Evolutionary conservation across 2,888 invertebrate genomes (phyloP), one percentile per base, ranked within the genome.

Genomic region (Tipula vernalis): DNA sequence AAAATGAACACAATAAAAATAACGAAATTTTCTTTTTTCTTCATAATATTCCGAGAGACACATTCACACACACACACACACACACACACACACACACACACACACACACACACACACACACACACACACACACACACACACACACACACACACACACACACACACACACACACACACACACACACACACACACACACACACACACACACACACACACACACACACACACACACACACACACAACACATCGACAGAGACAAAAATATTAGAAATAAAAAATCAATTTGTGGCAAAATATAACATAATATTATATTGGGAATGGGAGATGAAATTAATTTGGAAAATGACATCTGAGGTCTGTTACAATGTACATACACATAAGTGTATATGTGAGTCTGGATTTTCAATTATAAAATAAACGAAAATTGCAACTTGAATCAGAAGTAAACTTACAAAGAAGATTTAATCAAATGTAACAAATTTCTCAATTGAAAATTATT

Each of bases 311-410:
- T 71, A 28, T 71, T 28, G 51, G 71, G 71, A 71, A 28, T 71
- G 71, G 71, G 71, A 71, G 28, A 71, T 71, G 71, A 71, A 28
- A 28, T 71, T 71, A 71, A 71, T 71, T 71, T 71, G 28, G 71
- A 71, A 71, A 71, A 71, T 71, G 71, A 71, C 71, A 71, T 71
- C 71, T 71, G 71, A 71, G 71, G 71, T 71, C 71, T 71, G 71
- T 28, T 18, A 3, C 28, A 28, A 10, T 28, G 12, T 18, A 71
- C 28, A 10, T 71, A 28, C n/a, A n/a, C n/a, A n/a, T n/a, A n/a
- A n/a, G n/a, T n/a, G n/a, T 71, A 10, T 71, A n/a, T 51, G 28
- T 51, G 28, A 28, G 28, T 71, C 71, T 28, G 28, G 71, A 71
- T 71, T 57, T 71, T 71, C 28, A 71, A 71, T 71, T 3, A 71